A percentile compares a stretch with the other conserved stretches of the same genome.
These are phyloP conservation scores for Anguilla rostrata DNA, from an alignment of 2,113 vertebrate genomes.

Conservation along the genomic window DNA sequence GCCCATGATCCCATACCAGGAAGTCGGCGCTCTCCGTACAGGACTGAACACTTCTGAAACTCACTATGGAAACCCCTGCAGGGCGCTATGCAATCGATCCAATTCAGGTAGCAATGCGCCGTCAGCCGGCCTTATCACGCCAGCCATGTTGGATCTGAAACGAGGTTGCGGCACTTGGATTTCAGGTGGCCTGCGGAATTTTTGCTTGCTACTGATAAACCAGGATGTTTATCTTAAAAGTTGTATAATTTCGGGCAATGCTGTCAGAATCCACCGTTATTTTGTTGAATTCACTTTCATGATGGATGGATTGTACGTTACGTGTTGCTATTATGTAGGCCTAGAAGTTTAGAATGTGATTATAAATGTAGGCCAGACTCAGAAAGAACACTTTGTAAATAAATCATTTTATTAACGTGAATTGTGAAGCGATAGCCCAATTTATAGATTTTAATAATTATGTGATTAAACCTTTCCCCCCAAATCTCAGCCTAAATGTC, in stretches of 20 bases:
- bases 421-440: too few species aligned
- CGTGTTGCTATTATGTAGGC: too few species aligned
- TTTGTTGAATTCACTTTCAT: not conserved
- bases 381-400: too few species aligned
- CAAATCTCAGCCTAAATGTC: too few species aligned
- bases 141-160: constrained; percentile 27
- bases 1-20: constrained; percentile 68
- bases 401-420: too few species aligned
- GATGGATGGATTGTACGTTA: not conserved
- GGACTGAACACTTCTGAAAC: constrained; percentile 56
- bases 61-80: constrained; percentile 54
- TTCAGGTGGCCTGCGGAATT: constrained; percentile 15
- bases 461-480: too few species aligned
- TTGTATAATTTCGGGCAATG: not conserved
- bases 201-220: not conserved
- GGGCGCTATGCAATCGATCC: constrained; percentile 45
- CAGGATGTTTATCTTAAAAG: not conserved
- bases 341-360: too few species aligned
- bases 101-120: constrained; percentile 69
- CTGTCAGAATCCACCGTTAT: not conserved
- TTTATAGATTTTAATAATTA: too few species aligned
- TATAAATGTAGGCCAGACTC: too few species aligned
- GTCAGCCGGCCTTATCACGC: constrained; percentile 56
- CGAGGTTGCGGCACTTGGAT: constrained; percentile 39
- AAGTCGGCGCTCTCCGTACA: constrained; percentile 57